Conservation (phyloP, 2,888 invertebrate genomes). For the Allolobophora icterica region DNA sequence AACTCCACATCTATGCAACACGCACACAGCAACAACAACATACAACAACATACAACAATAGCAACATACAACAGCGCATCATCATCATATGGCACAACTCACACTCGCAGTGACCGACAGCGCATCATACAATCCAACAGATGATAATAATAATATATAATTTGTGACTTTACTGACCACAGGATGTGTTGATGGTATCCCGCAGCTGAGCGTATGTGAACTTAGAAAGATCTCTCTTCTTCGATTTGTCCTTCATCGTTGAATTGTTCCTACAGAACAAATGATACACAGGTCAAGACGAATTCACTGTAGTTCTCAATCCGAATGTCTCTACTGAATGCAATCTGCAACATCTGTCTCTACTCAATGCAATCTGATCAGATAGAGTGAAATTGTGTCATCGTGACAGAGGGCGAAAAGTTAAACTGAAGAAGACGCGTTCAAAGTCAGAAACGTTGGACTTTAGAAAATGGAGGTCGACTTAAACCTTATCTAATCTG, state of each 20-base stretch:
- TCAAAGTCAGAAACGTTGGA: too few relatives aligned
- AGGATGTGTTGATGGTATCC: slow-evolving; percentile 96
- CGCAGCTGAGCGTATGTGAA: slow-evolving; percentile 98
- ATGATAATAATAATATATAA: background rate
- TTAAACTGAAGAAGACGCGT: too few relatives aligned
- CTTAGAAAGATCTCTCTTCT: slow-evolving; percentile 88
- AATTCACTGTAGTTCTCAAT: background rate
- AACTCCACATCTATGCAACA: slow-evolving; percentile 80
- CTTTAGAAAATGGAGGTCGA: too few relatives aligned
- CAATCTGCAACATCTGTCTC: too few relatives aligned
- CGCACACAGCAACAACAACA: background rate
- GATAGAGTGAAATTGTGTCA: too few relatives aligned
- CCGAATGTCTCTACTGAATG: background rate
- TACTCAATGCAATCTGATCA: too few relatives aligned
- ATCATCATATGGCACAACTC: too few relatives aligned
- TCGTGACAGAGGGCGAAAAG: too few relatives aligned
- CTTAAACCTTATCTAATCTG: too few relatives aligned
- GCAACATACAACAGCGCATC: background rate
- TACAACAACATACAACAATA: background rate
- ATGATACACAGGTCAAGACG: background rate
- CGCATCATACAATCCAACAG: too few relatives aligned
- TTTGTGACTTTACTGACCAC: slow-evolving; percentile 67
- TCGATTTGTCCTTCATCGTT: slow-evolving; percentile 27
- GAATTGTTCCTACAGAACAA: background rate
- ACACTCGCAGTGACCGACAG: too few relatives aligned